Evolutionary conservation across 2,113 vertebrate species (phyloP), one percentile per base, ranked within the genome.

Genomic region (Stegastes partitus): DNA sequence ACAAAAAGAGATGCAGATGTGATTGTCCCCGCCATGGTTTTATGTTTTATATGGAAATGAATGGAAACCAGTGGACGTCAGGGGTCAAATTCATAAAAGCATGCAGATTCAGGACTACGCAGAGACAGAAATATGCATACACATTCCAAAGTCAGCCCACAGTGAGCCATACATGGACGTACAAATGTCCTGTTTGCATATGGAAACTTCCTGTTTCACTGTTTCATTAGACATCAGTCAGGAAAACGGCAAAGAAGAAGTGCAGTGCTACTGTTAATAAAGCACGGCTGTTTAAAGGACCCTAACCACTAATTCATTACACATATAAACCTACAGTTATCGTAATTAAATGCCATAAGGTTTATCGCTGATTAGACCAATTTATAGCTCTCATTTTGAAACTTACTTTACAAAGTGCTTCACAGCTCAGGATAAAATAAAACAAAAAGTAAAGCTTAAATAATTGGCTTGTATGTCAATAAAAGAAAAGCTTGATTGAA

Each of bases 21-120:
- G 59, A 70, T 45, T 22, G 49, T 44, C 59, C 34, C 19, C 10
- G 6, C 55, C 11, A 72, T 28, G 47, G 49, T 31, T 61, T 77
- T 54, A 31, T 47, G 54, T 49, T 56, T 70, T 9, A 54, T 22
- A 70, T 55, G 37, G 26, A 53, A 76, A 75, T 56, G 19, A 63
- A 50, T 50, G 7, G 34, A 73, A 67, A 55, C 39, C 56, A 28
- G 47, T 2, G 3, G 11, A 44, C 18, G 23, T 9, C n/a, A 10
- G 11, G 28, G 15, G 26, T 70, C 44, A 70, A 18, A 47, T 22
- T 47, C 6, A 15, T 47, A 47, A 47, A 47, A 47, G 16, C 5
- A 7, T 47, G 45, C 12, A 19, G 45, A 47, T 47, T 47, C 45
- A 19, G 4, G 45, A 47, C 45, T 6, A 19, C 3, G 18, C 45